Percentiles rank a stretch among this genome's conserved stretches.
Conservation (phyloP, 2,113 vertebrate genomes). For the Oryzias celebensis region DNA sequence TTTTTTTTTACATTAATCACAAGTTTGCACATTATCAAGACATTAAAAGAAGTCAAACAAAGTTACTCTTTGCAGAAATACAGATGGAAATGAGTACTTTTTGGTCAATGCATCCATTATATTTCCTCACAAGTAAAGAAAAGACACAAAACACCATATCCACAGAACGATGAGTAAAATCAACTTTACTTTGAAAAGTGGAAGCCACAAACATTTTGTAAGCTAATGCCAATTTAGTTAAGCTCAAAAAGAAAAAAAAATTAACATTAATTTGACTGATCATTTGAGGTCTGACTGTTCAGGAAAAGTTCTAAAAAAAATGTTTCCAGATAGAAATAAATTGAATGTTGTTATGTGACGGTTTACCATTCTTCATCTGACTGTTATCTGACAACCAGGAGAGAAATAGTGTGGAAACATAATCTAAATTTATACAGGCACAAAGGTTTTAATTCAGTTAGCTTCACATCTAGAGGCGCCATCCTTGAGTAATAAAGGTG, state of each 20-base stretch:
- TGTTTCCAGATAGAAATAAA: neutral
- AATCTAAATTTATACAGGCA: slow-evolving; percentile 22
- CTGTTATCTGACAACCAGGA: neutral
- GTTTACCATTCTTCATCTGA: slow-evolving; percentile 2
- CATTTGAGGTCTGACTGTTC: slow-evolving; percentile 18
- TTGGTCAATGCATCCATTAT: slow-evolving; percentile 14
- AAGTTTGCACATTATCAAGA: slow-evolving; percentile 41
- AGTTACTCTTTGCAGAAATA: slow-evolving; percentile 12
- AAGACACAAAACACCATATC: slow-evolving; percentile 35
- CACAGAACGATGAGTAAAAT: slow-evolving; percentile 16
- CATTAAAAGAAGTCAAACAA: slow-evolving; percentile 26
- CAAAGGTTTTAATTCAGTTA: slow-evolving; percentile 18
- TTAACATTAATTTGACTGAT: neutral
- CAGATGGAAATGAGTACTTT: slow-evolving; percentile 3
- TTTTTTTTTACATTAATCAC: slow-evolving; percentile 72
- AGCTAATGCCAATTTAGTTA: neutral
- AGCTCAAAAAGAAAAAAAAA: slow-evolving; percentile 2
- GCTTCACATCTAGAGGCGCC: neutral
- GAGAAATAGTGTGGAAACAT: neutral
- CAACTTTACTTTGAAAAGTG: slow-evolving; percentile 1
- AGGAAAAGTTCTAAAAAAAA: slow-evolving; percentile 10
- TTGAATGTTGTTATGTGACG: neutral
- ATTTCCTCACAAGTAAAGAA: slow-evolving; percentile 33
- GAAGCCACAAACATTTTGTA: neutral
- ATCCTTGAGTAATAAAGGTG: slow-evolving; percentile 9